These are phyloP conservation scores for Cossypha dichroa DNA, from an alignment of 2,797 vertebrate species.

Conservation along the genomic window DNA sequence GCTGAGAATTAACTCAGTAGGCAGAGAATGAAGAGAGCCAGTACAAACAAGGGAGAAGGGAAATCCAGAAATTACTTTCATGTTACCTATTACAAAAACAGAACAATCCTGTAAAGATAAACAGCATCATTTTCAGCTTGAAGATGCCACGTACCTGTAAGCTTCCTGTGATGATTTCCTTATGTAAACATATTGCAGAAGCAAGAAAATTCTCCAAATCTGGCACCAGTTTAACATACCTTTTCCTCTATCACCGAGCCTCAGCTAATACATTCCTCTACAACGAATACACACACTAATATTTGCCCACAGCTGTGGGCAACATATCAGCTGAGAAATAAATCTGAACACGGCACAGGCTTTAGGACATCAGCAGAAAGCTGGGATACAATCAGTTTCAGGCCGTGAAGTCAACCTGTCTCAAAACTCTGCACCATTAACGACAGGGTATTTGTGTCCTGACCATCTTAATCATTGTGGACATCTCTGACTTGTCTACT, in stretches of 20 bases:
- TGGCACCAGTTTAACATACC: not conserved
- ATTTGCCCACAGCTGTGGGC: not conserved
- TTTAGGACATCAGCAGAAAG: not conserved
- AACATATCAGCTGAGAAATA: not conserved
- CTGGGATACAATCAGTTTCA: not conserved
- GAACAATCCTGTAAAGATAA: not conserved
- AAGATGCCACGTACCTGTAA: rapidly evolving
- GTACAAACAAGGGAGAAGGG: not conserved
- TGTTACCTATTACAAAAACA: not conserved
- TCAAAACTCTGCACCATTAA: not conserved
- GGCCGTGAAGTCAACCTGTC: not conserved
- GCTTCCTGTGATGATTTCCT: not conserved
- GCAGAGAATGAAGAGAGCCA: not conserved
- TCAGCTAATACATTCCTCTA: not conserved
- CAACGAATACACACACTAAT: rapidly evolving
- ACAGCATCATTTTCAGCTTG: not conserved
- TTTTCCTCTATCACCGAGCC: not conserved
- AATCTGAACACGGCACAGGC: not conserved
- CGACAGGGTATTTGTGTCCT: not conserved
- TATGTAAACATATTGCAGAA: not conserved
- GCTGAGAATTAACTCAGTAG: not conserved
- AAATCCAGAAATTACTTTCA: not conserved
- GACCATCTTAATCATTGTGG: not conserved
- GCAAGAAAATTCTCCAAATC: not conserved
- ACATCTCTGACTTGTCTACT: not conserved